Evolutionary conservation across 2,888 invertebrate genomes (phyloP).

Genomic region (Papilio gigon): DNA sequence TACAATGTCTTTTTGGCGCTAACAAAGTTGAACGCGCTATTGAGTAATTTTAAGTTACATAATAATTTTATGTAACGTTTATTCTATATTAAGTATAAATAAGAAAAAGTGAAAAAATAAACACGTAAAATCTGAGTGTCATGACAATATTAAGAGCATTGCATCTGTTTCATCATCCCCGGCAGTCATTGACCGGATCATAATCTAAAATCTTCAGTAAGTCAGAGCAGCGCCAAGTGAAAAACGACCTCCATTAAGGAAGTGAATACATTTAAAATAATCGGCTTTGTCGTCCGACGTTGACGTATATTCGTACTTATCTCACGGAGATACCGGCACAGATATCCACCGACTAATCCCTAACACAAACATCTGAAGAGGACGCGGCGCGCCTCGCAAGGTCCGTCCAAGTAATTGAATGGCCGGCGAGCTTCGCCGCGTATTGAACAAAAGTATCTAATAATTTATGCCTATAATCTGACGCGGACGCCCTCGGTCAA

Average conservation of each 20-base stretch:
- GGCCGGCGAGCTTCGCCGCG: constrained; percentile 70
- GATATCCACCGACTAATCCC: constrained; percentile 80
- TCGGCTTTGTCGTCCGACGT: constrained; percentile 82
- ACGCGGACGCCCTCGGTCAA: constrained; percentile 65
- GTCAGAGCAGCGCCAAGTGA: constrained; percentile 73
- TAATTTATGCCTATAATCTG: constrained; percentile 83
- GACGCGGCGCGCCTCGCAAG: constrained; percentile 79
- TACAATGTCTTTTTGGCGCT: too few species aligned
- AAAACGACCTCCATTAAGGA: constrained; percentile 82
- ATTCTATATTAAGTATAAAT: neutral
- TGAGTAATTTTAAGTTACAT: too few species aligned
- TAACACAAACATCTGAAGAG: constrained; percentile 81
- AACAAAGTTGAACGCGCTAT: too few species aligned
- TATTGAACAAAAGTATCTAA: constrained; percentile 80
- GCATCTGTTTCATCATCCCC: constrained; percentile 63
- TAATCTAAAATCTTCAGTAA: constrained; percentile 80
- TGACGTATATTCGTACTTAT: constrained; percentile 83
- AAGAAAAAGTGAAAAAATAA: constrained; percentile 10
- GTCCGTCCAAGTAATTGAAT: constrained; percentile 77
- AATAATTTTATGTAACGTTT: too few species aligned
- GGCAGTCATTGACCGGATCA: constrained; percentile 81
- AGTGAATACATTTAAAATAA: constrained; percentile 83
- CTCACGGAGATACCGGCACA: constrained; percentile 81
- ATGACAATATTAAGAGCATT: constrained; percentile 26
- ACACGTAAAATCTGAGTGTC: constrained; percentile 21